Conservation (phyloP, 2,113 vertebrate species). For the Tonatia bakeri region DNA sequence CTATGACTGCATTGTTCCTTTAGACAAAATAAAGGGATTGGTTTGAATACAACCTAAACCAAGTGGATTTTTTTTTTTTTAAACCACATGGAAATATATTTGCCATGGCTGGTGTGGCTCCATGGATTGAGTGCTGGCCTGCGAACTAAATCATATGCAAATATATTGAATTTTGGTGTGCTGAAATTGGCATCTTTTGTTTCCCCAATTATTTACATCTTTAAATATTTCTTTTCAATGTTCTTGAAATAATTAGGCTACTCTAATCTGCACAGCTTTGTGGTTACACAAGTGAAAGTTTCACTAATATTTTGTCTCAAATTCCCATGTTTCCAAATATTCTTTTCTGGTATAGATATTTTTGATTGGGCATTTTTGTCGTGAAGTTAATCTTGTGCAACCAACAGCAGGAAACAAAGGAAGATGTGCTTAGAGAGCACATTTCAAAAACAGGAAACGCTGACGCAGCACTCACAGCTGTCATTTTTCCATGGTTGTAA, state of each 20-base stretch:
- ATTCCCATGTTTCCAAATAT: neutral
- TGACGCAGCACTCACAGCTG: neutral
- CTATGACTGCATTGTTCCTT: neutral
- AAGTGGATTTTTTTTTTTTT: neutral
- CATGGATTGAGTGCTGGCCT: no score
- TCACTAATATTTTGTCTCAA: neutral
- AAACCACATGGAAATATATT: neutral
- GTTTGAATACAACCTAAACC: neutral
- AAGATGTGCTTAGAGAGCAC: neutral
- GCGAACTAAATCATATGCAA: neutral
- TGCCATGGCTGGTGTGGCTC: no score
- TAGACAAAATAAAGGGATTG: neutral
- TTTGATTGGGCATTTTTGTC: neutral
- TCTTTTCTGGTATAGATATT: neutral
- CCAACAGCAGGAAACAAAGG: neutral
- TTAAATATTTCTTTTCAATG: neutral
- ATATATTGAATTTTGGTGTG: neutral
- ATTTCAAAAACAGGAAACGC: neutral
- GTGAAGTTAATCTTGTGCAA: slow-evolving; percentile 25
- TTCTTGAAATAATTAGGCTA: neutral
- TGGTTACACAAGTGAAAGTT: neutral
- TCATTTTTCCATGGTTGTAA: neutral
- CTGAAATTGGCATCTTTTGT: slow-evolving; percentile 2
- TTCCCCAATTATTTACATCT: neutral
- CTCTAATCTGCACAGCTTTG: neutral